Conservation (phyloP, 2,888 invertebrate species). For the Isotomurus palustris region DNA sequence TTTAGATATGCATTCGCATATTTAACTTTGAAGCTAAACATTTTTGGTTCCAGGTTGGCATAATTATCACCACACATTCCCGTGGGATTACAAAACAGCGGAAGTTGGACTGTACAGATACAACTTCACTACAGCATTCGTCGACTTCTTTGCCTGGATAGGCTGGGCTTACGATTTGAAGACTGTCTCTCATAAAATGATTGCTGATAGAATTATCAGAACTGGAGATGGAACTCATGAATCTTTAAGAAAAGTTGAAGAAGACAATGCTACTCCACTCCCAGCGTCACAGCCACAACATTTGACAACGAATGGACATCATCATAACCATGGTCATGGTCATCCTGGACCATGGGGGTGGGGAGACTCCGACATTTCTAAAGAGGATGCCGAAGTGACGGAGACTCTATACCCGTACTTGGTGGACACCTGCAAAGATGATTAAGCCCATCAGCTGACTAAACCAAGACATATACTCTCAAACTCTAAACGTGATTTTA, state of each 20-base stretch:
- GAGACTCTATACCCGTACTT: slow-evolving; percentile 26
- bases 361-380: slow-evolving; percentile 43
- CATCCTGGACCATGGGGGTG: slow-evolving; percentile 39
- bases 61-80: slow-evolving; percentile 84
- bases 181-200: slow-evolving; percentile 61
- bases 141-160: slow-evolving; percentile 58
- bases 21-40: too few relatives aligned
- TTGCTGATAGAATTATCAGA: slow-evolving; percentile 63
- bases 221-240: slow-evolving; percentile 69
- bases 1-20: too few relatives aligned
- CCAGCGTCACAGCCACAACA: background rate
- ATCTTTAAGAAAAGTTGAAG: too few relatives aligned
- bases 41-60: too few relatives aligned
- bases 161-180: slow-evolving; percentile 65
- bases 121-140: slow-evolving; percentile 61
- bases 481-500: too few relatives aligned
- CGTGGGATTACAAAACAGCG: slow-evolving; percentile 62
- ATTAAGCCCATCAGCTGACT: too few relatives aligned
- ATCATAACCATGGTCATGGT: background rate
- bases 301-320: background rate
- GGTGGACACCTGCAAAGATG: too few relatives aligned
- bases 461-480: too few relatives aligned
- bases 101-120: slow-evolving; percentile 52
- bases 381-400: slow-evolving; percentile 34
- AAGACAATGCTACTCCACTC: background rate